These are phyloP conservation scores for Ophioninae sp. DNA, from an alignment of 2,888 invertebrate genomes.

Conservation along the genomic window DNA sequence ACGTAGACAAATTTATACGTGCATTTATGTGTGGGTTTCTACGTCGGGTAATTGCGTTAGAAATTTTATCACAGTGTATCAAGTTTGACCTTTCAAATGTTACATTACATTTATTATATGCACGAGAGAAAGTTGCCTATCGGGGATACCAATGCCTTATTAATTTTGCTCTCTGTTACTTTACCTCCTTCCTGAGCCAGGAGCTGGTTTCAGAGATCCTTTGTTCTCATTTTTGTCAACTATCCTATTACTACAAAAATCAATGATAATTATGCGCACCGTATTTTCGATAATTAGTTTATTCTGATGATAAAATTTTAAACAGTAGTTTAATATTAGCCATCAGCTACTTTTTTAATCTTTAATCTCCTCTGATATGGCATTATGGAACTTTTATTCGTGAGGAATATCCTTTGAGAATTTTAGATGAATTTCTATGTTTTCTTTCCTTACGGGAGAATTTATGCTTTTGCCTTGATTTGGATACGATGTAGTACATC, in stretches of 20 bases:
- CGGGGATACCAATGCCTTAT: neutral
- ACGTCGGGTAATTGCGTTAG: neutral
- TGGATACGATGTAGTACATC: neutral
- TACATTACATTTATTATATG: slow-evolving; percentile 52
- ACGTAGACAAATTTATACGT: neutral
- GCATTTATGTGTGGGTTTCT: neutral
- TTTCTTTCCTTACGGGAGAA: neutral
- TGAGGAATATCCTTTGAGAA: neutral
- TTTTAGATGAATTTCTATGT: neutral
- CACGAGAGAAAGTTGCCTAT: slow-evolving; percentile 59
- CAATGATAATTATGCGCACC: neutral
- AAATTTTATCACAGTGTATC: neutral
- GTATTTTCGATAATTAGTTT: neutral
- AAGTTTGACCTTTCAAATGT: slow-evolving; percentile 32
- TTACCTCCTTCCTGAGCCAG: neutral
- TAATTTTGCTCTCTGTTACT: neutral
- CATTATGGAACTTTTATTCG: neutral
- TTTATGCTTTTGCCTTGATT: neutral
- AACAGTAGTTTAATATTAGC: neutral
- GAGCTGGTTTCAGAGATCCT: neutral
- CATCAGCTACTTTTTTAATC: neutral
- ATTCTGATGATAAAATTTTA: neutral
- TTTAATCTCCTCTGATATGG: neutral
- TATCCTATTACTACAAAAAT: neutral
- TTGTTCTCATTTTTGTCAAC: neutral